Percentiles rank a stretch among this genome's conserved stretches.
Conservation (phyloP, 2,113 vertebrate genomes). For the Scopus umbretta region DNA sequence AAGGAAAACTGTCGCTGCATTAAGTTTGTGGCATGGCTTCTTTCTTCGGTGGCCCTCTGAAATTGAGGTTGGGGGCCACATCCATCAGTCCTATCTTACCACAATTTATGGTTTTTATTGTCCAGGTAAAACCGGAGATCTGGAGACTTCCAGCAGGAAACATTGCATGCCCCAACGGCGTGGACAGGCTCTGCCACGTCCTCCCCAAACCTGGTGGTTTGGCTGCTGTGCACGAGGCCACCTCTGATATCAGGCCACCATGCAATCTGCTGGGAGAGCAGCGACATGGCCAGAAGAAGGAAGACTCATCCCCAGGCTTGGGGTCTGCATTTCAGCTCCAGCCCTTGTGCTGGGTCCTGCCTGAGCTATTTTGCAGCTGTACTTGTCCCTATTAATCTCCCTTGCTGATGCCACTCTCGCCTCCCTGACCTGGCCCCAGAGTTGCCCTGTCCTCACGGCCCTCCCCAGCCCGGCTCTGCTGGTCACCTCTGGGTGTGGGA, state of each 20-base stretch:
- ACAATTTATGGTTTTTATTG: neutral
- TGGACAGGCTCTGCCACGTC: neutral
- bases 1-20: neutral
- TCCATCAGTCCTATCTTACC: neutral
- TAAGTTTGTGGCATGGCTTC: neutral
- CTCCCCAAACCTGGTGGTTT: neutral
- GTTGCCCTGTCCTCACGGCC: neutral
- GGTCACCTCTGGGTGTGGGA: neutral
- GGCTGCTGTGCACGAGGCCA: neutral
- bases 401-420: neutral
- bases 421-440: neutral
- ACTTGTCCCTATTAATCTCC: too few species aligned
- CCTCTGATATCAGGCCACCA: neutral
- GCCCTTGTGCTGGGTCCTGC: neutral
- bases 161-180: neutral
- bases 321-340: neutral
- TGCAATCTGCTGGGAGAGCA: neutral
- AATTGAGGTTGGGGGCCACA: neutral
- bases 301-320: fast-evolving
- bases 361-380: neutral
- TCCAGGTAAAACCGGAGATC: neutral
- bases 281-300: neutral
- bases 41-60: neutral
- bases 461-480: neutral
- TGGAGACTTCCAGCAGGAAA: neutral